These are phyloP conservation scores for Pilophorus perplexus DNA, from an alignment of 2,888 invertebrate genomes.

Conservation along the genomic window DNA sequence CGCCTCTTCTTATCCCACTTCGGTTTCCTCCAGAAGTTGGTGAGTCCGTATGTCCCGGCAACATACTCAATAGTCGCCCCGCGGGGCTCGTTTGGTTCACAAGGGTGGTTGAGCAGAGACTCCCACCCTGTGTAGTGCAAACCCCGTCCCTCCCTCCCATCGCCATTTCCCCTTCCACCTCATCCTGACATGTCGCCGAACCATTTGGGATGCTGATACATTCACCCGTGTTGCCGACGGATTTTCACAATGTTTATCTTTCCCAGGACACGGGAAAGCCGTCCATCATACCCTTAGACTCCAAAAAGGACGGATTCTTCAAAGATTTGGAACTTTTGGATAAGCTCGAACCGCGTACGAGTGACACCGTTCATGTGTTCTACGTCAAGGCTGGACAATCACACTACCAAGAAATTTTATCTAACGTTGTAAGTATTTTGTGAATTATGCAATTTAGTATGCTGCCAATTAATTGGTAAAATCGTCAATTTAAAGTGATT, in stretches of 20 bases:
- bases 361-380: conserved; percentile 91
- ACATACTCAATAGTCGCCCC: too few species aligned
- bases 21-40: conserved; percentile 74
- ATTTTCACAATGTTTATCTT: too few species aligned
- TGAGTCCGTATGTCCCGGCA: too few species aligned
- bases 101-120: too few species aligned
- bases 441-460: too few species aligned
- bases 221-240: too few species aligned
- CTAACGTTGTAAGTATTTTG: conserved; percentile 66
- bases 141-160: too few species aligned
- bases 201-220: too few species aligned
- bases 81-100: too few species aligned
- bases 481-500: not conserved
- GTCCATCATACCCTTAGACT: conserved; percentile 71
- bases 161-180: too few species aligned
- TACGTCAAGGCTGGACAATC: conserved; percentile 87
- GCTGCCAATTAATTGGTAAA: not conserved
- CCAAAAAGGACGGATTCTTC: conserved; percentile 67
- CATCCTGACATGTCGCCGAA: too few species aligned
- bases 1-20: conserved; percentile 93
- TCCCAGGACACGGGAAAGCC: conserved; percentile 52
- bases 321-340: conserved; percentile 79
- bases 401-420: conserved; percentile 72
- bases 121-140: too few species aligned
- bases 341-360: conserved; percentile 79